Evolutionary conservation across 2,888 invertebrate genomes (phyloP).

Genomic region (Physocephala rufipes): DNA sequence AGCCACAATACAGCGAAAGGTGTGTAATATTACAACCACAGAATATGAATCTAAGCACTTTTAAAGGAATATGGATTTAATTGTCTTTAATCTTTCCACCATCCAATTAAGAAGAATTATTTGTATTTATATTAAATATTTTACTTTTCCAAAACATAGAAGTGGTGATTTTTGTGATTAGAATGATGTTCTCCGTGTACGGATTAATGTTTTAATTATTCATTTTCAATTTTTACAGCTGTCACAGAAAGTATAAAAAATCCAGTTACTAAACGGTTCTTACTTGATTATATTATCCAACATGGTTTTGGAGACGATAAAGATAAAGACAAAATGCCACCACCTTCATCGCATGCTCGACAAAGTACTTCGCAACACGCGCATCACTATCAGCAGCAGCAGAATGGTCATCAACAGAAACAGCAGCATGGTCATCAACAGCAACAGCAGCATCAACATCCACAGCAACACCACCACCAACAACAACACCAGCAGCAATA

Average conservation of each 20-base stretch:
- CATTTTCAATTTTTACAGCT: conserved; percentile 67
- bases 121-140: no score
- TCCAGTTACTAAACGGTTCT: conserved; percentile 85
- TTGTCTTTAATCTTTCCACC: no score
- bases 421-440: conserved; percentile 14
- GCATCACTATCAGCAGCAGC: conserved; percentile 22
- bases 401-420: background rate
- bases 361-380: conserved; percentile 20
- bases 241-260: conserved; percentile 83
- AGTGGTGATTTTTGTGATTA: no score
- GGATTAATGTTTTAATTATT: background rate
- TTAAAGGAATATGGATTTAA: no score
- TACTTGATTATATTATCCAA: conserved; percentile 78
- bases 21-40: conserved; percentile 33
- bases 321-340: conserved; percentile 77
- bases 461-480: conserved; percentile 19
- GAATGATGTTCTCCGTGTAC: no score
- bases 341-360: conserved; percentile 60
- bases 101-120: no score
- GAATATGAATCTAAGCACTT: no score
- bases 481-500: conserved; percentile 26
- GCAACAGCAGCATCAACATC: background rate
- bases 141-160: no score
- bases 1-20: conserved; percentile 79
- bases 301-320: conserved; percentile 74